phyloP scores from a whole-genome alignment of 2,888 invertebrate species.

The Mythimna ferrago region DNA sequence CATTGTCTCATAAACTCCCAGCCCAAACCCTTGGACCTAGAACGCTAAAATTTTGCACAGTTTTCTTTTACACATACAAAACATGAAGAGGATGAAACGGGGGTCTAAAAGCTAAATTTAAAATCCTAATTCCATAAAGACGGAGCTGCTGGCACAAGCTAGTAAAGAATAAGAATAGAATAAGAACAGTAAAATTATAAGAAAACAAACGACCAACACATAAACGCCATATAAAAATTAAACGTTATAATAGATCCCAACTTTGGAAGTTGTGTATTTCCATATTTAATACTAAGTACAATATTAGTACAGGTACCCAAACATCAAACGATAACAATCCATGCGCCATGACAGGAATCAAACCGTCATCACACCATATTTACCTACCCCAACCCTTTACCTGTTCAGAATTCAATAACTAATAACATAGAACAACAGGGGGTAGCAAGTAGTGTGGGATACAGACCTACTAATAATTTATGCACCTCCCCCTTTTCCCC shows the following conservation, averaged over 20 bases:
- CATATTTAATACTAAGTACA: not conserved
- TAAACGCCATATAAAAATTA: not conserved
- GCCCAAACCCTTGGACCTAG: too few relatives aligned
- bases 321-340: not conserved
- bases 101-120: too few relatives aligned
- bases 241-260: not conserved
- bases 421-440: slow-evolving; percentile 23
- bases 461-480: slow-evolving; percentile 27
- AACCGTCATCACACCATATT: slow-evolving; percentile 12
- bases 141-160: too few relatives aligned
- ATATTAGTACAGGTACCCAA: not conserved
- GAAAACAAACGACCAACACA: not conserved
- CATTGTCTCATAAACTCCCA: too few relatives aligned
- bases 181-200: too few relatives aligned
- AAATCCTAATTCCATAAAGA: too few relatives aligned
- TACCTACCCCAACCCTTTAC: slow-evolving; percentile 10
- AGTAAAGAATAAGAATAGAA: too few relatives aligned
- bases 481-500: not conserved
- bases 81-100: too few relatives aligned
- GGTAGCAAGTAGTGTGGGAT: slow-evolving; percentile 1
- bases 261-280: not conserved
- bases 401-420: slow-evolving; percentile 34
- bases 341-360: not conserved
- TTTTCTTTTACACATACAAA: too few relatives aligned
- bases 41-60: too few relatives aligned